Evolutionary conservation across 2,797 vertebrate species (phyloP).

Genomic region (Hippoglossus hippoglossus): DNA sequence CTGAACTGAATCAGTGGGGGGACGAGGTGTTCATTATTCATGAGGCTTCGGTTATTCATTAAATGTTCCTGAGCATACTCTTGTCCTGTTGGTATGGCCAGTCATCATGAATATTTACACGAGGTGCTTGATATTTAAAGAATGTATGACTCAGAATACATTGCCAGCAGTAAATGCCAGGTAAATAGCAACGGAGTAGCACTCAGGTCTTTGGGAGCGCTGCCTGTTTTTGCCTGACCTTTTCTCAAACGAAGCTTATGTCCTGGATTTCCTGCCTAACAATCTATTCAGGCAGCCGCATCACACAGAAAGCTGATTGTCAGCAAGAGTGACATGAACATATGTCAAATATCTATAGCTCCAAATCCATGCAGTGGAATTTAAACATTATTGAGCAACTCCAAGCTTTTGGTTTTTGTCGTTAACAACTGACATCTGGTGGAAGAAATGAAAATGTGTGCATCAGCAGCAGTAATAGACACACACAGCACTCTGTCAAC

Average conservation of each 20-base stretch:
- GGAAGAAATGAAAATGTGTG: not conserved
- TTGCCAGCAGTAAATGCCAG: slow-evolving; percentile 73
- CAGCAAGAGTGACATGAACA: slow-evolving; percentile 15
- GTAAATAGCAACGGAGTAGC: slow-evolving; percentile 68
- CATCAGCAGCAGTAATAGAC: not conserved
- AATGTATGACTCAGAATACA: slow-evolving; percentile 65
- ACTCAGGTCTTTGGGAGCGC: slow-evolving; percentile 36
- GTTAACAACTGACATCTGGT: not conserved
- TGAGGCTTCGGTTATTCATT: slow-evolving; percentile 75
- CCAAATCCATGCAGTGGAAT: not conserved
- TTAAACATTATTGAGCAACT: not conserved
- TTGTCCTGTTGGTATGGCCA: slow-evolving; percentile 62
- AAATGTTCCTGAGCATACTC: slow-evolving; percentile 58
- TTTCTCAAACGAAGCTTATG: slow-evolving; percentile 53
- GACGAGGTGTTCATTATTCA: slow-evolving; percentile 71
- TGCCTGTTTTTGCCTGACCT: slow-evolving; percentile 67
- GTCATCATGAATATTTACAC: slow-evolving; percentile 80
- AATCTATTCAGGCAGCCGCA: slow-evolving; percentile 29
- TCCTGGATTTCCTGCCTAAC: slow-evolving; percentile 45
- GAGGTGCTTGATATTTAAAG: slow-evolving; percentile 77
- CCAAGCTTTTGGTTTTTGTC: not conserved
- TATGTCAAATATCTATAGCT: slow-evolving; percentile 19
- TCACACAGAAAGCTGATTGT: slow-evolving; percentile 11
- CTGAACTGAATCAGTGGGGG: slow-evolving; percentile 30
- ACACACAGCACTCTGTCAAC: not conserved